Conservation (phyloP, 2,888 invertebrate species). For the Koerneria pararmatus region DNA sequence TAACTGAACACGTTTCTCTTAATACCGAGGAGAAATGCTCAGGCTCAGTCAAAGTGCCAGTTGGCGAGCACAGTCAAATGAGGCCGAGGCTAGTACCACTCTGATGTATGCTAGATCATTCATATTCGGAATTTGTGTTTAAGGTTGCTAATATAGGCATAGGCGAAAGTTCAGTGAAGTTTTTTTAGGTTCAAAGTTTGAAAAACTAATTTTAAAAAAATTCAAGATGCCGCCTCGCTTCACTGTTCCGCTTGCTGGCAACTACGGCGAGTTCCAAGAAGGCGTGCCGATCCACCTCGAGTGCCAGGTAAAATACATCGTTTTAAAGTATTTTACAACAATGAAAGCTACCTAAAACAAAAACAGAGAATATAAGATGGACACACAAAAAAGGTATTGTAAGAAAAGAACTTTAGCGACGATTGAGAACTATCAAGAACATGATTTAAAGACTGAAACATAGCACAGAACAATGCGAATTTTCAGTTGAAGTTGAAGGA, state of each 20-base stretch:
- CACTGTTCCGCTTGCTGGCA: slow-evolving; percentile 66
- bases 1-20: no score
- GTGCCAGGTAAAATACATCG: slow-evolving; percentile 69
- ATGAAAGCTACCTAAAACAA: not conserved
- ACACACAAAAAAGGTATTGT: no score
- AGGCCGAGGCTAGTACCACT: not conserved
- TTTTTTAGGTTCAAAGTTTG: not conserved
- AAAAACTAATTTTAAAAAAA: no score
- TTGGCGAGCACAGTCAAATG: no score
- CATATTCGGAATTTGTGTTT: not conserved
- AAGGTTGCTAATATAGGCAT: not conserved
- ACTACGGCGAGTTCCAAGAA: slow-evolving; percentile 78
- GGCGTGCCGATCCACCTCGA: slow-evolving; percentile 89
- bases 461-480: no score
- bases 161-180: not conserved
- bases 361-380: not conserved
- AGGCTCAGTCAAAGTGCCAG: no score
- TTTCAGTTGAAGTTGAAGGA: no score
- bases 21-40: no score
- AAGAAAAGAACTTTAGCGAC: no score
- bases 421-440: no score
- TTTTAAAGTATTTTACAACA: not conserved
- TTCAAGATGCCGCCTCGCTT: no score
- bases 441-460: no score
- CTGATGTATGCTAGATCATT: not conserved